Base-by-base conservation (phyloP, 2,888 invertebrate species). In the Dynastes grantii region DNA sequence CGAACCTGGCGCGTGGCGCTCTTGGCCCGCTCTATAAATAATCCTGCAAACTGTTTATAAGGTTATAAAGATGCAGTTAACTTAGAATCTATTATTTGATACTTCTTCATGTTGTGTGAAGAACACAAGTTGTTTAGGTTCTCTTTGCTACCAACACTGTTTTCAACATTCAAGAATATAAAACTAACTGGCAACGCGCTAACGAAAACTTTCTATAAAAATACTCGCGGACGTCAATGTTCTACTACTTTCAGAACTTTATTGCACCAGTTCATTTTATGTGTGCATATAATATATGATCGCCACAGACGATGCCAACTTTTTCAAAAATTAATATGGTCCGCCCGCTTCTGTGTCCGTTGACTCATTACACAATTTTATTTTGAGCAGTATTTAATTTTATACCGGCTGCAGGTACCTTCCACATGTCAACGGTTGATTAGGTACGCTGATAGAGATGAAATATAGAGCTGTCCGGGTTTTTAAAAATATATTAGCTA, bases 271-370 rank as follows among this genome's bases (percentile, higher is more conserved):
- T 70, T 51, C 55, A 55, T 73, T 73, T 73, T 73, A 61, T 45
- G 61, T 13, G 58, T 73, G 58, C 73, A 73, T 58, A 73, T 73
- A 61, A 73, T 73, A 61, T 73, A 73, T 9, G 61, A 37, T 61
- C 22, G 37, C 22, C 37, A 61, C 22, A 40, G 27, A n/a, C 61
- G 61, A 45, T 73, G 73, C 73, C 73, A 73, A 73, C 58, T 73
- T 73, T 73, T 73, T 61, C 53, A 73, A 61, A 40, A 73, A 73
- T 73, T 73, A 73, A 73, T 61, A 13, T 55, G 29, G 40, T 61
- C 73, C 73, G 45, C 40, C 73, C 58, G 58, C 40, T 61, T 73
- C 22, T 61, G n/a, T 73, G 45, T 45, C 22, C 73, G 73, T 61
- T 58, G 58, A 73, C 58, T 61, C 61, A 58, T 73, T 73, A 40